phyloP scores from a whole-genome alignment of 2,113 vertebrate species.

The Ammodytes dubius region DNA sequence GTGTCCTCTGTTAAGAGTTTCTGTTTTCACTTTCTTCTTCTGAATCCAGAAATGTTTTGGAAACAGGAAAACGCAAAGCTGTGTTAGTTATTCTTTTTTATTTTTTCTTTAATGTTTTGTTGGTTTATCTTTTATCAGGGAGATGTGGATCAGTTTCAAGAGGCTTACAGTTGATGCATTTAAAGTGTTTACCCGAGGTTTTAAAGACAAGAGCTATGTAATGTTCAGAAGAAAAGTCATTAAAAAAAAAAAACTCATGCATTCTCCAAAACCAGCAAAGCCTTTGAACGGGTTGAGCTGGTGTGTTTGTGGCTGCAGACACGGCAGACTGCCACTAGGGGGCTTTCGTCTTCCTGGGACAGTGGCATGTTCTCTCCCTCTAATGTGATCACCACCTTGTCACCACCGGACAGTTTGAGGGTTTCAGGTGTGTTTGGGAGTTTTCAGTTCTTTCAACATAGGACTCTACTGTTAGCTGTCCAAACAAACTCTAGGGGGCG shows the following conservation, averaged over 20 bases:
- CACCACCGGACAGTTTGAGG: conserved; percentile 28
- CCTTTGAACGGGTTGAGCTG: conserved; percentile 37
- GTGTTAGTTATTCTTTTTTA: conserved; percentile 29
- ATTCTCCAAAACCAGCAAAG: conserved; percentile 41
- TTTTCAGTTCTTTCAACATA: conserved; percentile 31
- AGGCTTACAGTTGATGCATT: conserved; percentile 51
- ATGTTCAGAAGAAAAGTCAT: conserved; percentile 11
- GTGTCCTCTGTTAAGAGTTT: not conserved
- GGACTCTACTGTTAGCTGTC: conserved; percentile 44
- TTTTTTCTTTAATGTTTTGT: conserved; percentile 20
- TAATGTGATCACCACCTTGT: conserved; percentile 44
- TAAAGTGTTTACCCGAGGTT: conserved; percentile 54
- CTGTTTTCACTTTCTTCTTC: conserved; percentile 52
- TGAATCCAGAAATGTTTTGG: conserved; percentile 29
- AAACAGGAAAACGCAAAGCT: conserved; percentile 45
- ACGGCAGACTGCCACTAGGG: conserved; percentile 13
- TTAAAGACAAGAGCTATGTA: conserved; percentile 4
- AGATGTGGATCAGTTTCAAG: conserved; percentile 62
- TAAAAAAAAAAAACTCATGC: conserved; percentile 7
- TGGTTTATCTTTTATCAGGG: conserved; percentile 64
- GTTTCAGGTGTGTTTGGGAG: conserved; percentile 42
- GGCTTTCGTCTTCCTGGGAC: conserved; percentile 23
- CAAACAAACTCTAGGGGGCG: conserved; percentile 58
- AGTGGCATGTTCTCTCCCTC: conserved; percentile 36
- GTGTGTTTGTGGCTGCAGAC: conserved; percentile 26